phyloP scores from a whole-genome alignment of 2,797 vertebrate species.

The Karalla daura region DNA sequence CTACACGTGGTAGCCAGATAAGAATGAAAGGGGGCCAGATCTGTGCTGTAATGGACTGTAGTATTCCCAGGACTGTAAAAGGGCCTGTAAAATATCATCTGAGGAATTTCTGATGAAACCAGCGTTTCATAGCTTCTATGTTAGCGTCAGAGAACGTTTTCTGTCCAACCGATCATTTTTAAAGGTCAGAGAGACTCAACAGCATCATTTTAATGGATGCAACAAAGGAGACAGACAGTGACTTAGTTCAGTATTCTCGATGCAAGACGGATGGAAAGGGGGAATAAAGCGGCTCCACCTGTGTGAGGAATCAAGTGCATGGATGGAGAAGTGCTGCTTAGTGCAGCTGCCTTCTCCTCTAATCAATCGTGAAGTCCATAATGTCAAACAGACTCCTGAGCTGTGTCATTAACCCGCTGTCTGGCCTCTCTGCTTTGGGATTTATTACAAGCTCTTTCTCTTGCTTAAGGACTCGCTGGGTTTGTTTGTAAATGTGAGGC shows the following conservation, averaged over 20 bases:
- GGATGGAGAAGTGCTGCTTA: background rate
- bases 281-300: background rate
- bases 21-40: no score
- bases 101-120: no score
- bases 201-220: background rate
- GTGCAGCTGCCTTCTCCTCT: background rate
- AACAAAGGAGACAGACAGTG: background rate
- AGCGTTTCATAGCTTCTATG: no score
- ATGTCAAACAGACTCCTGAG: conserved; percentile 23
- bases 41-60: no score
- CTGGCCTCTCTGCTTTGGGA: background rate
- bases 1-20: no score
- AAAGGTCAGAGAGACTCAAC: no score
- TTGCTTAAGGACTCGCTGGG: conserved; percentile 24
- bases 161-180: no score
- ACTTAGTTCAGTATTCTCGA: background rate
- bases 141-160: no score
- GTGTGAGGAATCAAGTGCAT: background rate
- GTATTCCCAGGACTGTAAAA: no score
- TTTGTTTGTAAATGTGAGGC: conserved; percentile 37
- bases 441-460: conserved; percentile 30
- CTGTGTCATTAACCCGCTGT: background rate
- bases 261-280: background rate
- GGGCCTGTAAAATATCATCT: no score
- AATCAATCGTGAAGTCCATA: background rate